Conservation (phyloP, 2,888 invertebrate species). For the Idaea aversata region DNA sequence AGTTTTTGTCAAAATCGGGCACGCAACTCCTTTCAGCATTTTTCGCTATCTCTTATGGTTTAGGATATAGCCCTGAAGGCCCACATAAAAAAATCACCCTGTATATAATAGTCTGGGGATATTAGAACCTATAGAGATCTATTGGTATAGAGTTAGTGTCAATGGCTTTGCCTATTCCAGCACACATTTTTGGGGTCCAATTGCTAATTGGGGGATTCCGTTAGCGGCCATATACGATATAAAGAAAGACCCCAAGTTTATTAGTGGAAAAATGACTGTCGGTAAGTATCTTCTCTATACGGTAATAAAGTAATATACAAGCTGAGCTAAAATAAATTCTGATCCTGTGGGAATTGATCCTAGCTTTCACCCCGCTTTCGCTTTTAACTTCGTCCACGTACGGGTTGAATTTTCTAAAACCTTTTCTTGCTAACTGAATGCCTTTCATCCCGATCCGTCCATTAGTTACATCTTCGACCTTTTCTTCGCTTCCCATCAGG, state of each 20-base stretch:
- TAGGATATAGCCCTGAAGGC: no score
- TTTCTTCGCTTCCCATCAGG: no score
- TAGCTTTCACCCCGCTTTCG: not conserved
- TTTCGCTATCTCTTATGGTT: no score
- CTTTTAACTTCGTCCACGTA: no score
- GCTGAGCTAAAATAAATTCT: not conserved
- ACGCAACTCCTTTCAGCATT: no score
- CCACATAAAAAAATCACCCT: no score
- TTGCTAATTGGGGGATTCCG: conserved; percentile 99
- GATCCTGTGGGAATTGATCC: not conserved
- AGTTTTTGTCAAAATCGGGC: no score
- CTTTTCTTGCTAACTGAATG: no score
- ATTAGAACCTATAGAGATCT: conserved; percentile 1
- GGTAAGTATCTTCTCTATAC: conserved; percentile 80
- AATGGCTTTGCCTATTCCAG: conserved; percentile 69
- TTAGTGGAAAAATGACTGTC: conserved; percentile 98
- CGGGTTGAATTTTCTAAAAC: no score
- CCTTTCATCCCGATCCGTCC: no score
- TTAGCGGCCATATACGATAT: conserved; percentile 97
- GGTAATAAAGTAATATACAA: not conserved
- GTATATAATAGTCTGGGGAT: no score
- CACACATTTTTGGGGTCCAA: conserved; percentile 99
- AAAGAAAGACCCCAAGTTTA: conserved; percentile 92
- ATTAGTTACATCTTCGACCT: no score
- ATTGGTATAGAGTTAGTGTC: not conserved